A percentile compares a stretch with the other conserved stretches of the same genome.
Evolutionary conservation across 2,888 invertebrate genomes (phyloP).

Genomic region (Tachina fera): DNA sequence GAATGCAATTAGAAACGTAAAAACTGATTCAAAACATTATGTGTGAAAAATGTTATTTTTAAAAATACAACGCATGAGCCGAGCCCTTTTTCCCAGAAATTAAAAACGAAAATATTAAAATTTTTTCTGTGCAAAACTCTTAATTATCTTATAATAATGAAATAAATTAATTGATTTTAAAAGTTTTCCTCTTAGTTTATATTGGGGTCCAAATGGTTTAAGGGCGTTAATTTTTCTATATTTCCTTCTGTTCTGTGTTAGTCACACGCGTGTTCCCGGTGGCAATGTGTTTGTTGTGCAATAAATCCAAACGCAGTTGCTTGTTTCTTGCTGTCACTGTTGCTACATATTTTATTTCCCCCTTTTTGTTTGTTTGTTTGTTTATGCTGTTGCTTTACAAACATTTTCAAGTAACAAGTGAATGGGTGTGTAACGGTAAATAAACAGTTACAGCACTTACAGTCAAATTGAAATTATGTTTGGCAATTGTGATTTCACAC

Average conservation of each 20-base stretch:
- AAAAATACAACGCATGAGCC: no score
- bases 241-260: background rate
- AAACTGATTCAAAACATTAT: no score
- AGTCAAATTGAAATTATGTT: conserved; percentile 68
- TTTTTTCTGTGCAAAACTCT: no score
- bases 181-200: no score
- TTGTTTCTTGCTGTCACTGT: background rate
- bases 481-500: conserved; percentile 63
- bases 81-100: no score
- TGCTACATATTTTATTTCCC: background rate
- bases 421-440: conserved; percentile 69
- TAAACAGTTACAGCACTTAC: conserved; percentile 63
- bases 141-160: no score
- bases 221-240: conserved; percentile 41
- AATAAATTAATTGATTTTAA: no score
- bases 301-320: background rate
- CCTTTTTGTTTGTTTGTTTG: background rate
- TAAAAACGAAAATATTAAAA: no score
- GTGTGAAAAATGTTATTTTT: no score
- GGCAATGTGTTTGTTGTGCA: background rate
- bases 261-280: conserved; percentile 41
- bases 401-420: conserved; percentile 70
- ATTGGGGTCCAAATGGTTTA: no score
- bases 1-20: no score
- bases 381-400: conserved; percentile 25